phyloP scores from a whole-genome alignment of 2,113 vertebrate genomes.

The Amia ocellicauda region DNA sequence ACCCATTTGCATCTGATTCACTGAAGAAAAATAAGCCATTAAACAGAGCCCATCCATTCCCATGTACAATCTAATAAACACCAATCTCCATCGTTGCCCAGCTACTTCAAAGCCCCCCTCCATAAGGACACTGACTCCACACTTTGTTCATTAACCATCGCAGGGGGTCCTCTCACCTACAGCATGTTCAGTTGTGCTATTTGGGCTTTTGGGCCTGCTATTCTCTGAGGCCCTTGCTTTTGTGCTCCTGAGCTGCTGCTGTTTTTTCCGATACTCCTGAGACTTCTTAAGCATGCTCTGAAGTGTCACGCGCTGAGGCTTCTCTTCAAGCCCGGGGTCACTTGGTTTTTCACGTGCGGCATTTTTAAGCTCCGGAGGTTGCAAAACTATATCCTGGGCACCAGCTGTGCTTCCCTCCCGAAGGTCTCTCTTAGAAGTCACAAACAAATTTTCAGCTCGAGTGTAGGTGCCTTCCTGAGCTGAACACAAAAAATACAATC shows the following conservation, averaged over 20 bases:
- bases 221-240: constrained; percentile 37
- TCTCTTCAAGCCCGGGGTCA: constrained; percentile 21
- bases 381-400: not conserved
- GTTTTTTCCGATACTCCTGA: constrained; percentile 58
- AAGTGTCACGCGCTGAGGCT: constrained; percentile 53
- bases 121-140: not conserved
- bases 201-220: constrained; percentile 39
- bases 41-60: not conserved
- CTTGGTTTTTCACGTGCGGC: not conserved
- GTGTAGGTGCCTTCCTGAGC: constrained; percentile 51
- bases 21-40: not conserved
- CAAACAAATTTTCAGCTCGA: constrained; percentile 40
- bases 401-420: constrained; percentile 40
- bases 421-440: constrained; percentile 40
- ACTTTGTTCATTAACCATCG: not conserved
- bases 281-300: constrained; percentile 67
- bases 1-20: not conserved
- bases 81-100: too few relatives aligned
- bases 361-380: constrained; percentile 16
- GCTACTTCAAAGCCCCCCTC: too few relatives aligned
- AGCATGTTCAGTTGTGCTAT: constrained; percentile 50
- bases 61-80: not conserved
- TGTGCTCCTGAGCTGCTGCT: constrained; percentile 54
- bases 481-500: constrained; percentile 25
- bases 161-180: constrained; percentile 44